phyloP scores from a whole-genome alignment of 2,888 invertebrate species.

The Quadroppia sp. region DNA sequence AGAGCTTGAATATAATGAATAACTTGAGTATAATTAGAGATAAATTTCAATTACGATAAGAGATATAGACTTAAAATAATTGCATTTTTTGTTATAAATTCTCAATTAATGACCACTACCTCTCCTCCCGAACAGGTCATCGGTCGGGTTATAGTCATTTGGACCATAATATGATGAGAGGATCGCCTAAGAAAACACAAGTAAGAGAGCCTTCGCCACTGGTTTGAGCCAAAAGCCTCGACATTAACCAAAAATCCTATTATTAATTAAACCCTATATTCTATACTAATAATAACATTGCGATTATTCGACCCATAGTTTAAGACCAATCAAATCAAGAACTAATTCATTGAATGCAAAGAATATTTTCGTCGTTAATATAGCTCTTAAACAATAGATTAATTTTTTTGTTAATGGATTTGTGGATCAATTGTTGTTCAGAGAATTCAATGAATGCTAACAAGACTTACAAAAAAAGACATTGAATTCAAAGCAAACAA shows the following conservation, averaged over 20 bases:
- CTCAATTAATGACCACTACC: too few species aligned
- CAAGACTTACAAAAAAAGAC: neutral
- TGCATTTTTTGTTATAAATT: neutral
- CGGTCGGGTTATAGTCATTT: constrained; percentile 13
- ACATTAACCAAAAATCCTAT: constrained; percentile 1
- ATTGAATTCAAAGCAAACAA: neutral
- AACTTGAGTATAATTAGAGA: too few species aligned
- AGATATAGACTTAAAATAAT: constrained; percentile 11
- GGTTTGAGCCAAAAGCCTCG: neutral
- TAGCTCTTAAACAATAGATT: neutral
- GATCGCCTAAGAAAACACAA: constrained; percentile 43
- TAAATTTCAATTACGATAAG: too few species aligned
- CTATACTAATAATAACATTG: neutral
- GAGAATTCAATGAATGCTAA: neutral
- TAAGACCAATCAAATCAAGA: neutral
- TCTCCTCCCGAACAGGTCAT: neutral
- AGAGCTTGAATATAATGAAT: too few species aligned
- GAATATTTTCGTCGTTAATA: neutral
- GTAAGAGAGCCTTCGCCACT: constrained; percentile 28
- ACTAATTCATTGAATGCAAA: neutral
- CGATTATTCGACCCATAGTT: neutral
- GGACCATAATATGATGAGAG: constrained; percentile 39
- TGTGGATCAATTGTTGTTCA: constrained; percentile 11
- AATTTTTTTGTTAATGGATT: neutral
- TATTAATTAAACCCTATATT: neutral